Evolutionary conservation across 1,140 invertebrate species (phyloP).

Genomic region (Leptinotarsa lineolata): DNA sequence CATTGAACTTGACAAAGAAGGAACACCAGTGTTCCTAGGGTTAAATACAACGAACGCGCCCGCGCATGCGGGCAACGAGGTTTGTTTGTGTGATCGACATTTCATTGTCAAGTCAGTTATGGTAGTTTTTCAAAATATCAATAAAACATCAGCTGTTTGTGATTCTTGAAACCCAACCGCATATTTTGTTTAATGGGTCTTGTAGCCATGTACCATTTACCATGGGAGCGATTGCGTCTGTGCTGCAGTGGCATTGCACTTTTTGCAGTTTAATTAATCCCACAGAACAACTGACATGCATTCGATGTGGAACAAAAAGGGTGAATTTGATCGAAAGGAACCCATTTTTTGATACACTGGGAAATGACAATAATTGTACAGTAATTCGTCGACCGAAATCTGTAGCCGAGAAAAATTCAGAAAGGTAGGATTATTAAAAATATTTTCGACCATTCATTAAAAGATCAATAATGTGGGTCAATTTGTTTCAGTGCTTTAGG

Average conservation of each 20-base stretch:
- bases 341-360: constrained; percentile 27
- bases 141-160: constrained; percentile 40
- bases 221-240: constrained; percentile 88
- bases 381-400: constrained; percentile 43
- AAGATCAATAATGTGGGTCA: constrained; percentile 42
- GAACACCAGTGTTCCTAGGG: no score
- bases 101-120: constrained; percentile 12
- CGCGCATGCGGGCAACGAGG: neutral
- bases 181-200: constrained; percentile 39
- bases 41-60: no score
- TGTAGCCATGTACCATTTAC: constrained; percentile 53
- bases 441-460: constrained; percentile 33
- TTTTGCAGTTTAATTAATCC: constrained; percentile 85
- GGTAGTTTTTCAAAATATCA: constrained; percentile 36
- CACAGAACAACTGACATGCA: constrained; percentile 77
- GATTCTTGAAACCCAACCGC: constrained; percentile 29
- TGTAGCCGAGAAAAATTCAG: constrained; percentile 10
- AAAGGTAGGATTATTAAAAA: constrained; percentile 13
- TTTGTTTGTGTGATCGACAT: constrained; percentile 5
- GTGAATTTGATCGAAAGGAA: constrained; percentile 40
- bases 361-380: constrained; percentile 42
- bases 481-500: constrained; percentile 39
- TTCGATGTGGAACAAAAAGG: constrained; percentile 70
- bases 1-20: no score
- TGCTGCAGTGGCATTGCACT: constrained; percentile 86